Evolutionary conservation across 2,113 vertebrate species (phyloP).

Genomic region (Antennarius striatus): DNA sequence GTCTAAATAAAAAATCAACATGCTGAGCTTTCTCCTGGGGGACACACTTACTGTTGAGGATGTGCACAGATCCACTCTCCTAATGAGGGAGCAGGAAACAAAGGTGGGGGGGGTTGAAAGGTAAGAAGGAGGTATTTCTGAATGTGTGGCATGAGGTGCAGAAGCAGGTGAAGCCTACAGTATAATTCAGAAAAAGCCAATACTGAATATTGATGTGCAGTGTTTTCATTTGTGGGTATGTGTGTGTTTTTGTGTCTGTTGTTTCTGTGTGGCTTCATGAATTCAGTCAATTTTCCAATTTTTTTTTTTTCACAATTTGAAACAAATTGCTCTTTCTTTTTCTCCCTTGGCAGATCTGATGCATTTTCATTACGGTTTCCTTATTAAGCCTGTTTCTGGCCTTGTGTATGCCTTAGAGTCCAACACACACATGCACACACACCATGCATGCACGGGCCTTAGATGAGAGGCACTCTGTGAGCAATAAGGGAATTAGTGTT

Average conservation of each 20-base stretch:
- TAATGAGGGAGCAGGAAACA: slow-evolving; percentile 62
- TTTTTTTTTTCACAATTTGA: slow-evolving; percentile 20
- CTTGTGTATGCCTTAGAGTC: slow-evolving; percentile 42
- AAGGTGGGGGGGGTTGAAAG: slow-evolving; percentile 16
- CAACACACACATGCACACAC: slow-evolving; percentile 15
- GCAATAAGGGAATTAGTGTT: slow-evolving; percentile 61
- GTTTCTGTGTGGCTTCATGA: not conserved
- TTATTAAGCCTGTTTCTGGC: slow-evolving; percentile 57
- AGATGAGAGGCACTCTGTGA: slow-evolving; percentile 54
- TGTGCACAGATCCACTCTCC: slow-evolving; percentile 43
- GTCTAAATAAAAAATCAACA: slow-evolving; percentile 28
- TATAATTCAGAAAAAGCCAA: slow-evolving; percentile 8
- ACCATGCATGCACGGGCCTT: slow-evolving; percentile 17
- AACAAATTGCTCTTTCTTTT: slow-evolving; percentile 13
- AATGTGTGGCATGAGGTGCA: slow-evolving; percentile 7
- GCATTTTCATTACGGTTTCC: slow-evolving; percentile 62
- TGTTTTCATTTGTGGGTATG: not conserved
- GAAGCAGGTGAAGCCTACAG: slow-evolving; percentile 14
- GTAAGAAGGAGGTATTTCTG: slow-evolving; percentile 18
- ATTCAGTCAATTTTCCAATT: slow-evolving; percentile 2
- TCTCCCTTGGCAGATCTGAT: slow-evolving; percentile 51
- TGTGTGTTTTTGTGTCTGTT: not conserved
- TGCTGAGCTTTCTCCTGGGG: slow-evolving; percentile 50
- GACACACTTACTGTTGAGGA: slow-evolving; percentile 59
- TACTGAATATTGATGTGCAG: not conserved